These are phyloP conservation scores for Ambastaia sidthimunki DNA, from an alignment of 2,797 vertebrate genomes.

Conservation along the genomic window DNA sequence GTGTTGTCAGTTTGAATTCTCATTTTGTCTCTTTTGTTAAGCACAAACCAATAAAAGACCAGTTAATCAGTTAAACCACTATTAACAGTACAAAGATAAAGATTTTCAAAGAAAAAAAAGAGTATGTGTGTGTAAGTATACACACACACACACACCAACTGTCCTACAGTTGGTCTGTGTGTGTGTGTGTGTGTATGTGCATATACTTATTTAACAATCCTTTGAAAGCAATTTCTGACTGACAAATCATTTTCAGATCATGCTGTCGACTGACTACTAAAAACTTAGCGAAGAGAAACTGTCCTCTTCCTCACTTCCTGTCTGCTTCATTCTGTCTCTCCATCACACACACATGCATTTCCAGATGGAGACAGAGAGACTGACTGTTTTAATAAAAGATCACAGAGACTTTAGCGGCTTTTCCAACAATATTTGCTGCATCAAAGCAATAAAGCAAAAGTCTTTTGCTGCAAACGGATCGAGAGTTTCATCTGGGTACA, in stretches of 20 bases:
- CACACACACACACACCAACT: too few species aligned
- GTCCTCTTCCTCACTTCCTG: slow-evolving; percentile 16
- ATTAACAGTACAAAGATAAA: too few species aligned
- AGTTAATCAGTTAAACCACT: too few species aligned
- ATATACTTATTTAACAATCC: too few species aligned
- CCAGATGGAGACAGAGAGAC: slow-evolving; percentile 51
- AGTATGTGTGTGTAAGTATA: too few species aligned
- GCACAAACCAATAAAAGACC: too few species aligned
- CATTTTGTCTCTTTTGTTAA: too few species aligned
- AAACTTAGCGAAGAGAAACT: slow-evolving; percentile 64
- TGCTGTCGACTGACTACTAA: background rate
- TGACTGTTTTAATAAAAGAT: slow-evolving; percentile 73
- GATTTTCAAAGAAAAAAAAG: too few species aligned
- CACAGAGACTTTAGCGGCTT: slow-evolving; percentile 76
- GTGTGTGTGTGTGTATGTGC: too few species aligned
- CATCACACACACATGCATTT: slow-evolving; percentile 14
- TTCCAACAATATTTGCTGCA: slow-evolving; percentile 69
- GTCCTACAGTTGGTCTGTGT: too few species aligned
- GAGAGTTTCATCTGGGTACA: slow-evolving; percentile 51
- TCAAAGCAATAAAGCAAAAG: slow-evolving; percentile 75
- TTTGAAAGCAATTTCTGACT: too few species aligned
- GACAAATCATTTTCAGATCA: background rate
- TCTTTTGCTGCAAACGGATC: slow-evolving; percentile 64
- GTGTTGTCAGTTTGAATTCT: too few species aligned
- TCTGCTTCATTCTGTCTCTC: slow-evolving; percentile 2